Conservation (phyloP, 2,888 invertebrate species). For the Heteropelma amictum region DNA sequence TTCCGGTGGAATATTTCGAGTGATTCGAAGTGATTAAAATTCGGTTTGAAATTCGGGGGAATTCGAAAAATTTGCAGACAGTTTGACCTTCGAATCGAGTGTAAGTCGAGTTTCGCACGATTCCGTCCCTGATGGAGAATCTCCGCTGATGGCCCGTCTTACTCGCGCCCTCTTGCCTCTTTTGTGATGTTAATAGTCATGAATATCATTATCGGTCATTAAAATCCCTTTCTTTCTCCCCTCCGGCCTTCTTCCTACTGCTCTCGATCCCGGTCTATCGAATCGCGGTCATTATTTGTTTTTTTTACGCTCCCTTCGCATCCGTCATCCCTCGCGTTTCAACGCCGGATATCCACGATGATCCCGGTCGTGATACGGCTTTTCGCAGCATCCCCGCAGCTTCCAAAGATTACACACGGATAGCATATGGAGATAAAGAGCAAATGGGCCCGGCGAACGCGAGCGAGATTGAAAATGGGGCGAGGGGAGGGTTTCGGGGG, state of each 20-base stretch:
- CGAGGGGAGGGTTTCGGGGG: too few species aligned
- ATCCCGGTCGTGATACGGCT: conserved; percentile 35
- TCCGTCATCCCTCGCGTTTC: conserved; percentile 27
- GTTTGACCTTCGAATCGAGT: too few species aligned
- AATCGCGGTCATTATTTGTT: conserved; percentile 13
- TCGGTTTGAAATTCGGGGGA: too few species aligned
- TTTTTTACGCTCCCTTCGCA: conserved; percentile 36
- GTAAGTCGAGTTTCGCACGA: too few species aligned
- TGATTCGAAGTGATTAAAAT: too few species aligned
- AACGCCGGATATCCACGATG: conserved; percentile 12
- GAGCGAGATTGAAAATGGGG: conserved; percentile 9
- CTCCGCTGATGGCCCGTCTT: too few species aligned
- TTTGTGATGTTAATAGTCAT: conserved; percentile 54
- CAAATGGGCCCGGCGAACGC: conserved; percentile 56
- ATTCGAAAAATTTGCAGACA: too few species aligned
- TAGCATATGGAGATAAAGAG: conserved; percentile 60
- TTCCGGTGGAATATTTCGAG: too few species aligned
- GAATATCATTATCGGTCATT: conserved; percentile 56
- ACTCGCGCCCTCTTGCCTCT: conserved; percentile 11
- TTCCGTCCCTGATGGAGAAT: too few species aligned
- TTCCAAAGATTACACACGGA: conserved; percentile 43
- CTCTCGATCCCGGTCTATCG: background rate
- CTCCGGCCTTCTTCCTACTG: background rate
- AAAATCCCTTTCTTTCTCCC: conserved; percentile 32
- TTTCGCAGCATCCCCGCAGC: background rate